Evolutionary conservation across 2,888 invertebrate species (phyloP).

Genomic region (Cheilosia vulpina): DNA sequence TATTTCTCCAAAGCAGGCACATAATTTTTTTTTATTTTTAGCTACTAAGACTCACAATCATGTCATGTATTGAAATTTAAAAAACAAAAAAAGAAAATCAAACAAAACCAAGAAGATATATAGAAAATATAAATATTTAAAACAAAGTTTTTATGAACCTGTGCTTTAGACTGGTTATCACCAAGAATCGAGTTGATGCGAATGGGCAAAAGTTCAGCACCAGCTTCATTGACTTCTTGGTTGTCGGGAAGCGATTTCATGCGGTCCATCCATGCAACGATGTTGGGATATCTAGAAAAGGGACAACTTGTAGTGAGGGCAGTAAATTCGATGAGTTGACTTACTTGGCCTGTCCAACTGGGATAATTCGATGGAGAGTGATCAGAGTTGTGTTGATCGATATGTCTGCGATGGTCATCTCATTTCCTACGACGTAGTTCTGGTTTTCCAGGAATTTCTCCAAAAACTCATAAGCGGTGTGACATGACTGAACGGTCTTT

Average conservation of each 20-base stretch:
- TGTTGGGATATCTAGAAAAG: constrained; percentile 78
- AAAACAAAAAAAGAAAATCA: constrained; percentile 21
- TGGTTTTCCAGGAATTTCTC: constrained; percentile 81
- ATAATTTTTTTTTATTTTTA: constrained; percentile 51
- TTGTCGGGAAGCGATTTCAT: constrained; percentile 80
- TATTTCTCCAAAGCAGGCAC: constrained; percentile 64
- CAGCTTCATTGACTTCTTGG: constrained; percentile 80
- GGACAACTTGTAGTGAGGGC: neutral
- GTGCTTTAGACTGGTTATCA: constrained; percentile 76
- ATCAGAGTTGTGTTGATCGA: constrained; percentile 83
- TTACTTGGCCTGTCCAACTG: constrained; percentile 78
- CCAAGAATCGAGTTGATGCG: constrained; percentile 79
- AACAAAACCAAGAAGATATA: constrained; percentile 25
- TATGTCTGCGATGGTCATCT: constrained; percentile 84
- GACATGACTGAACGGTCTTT: constrained; percentile 79
- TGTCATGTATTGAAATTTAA: constrained; percentile 60
- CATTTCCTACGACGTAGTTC: constrained; percentile 79
- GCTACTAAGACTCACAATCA: constrained; percentile 60
- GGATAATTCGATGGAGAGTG: constrained; percentile 81
- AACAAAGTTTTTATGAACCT: neutral
- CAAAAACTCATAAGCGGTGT: constrained; percentile 80
- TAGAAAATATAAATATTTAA: constrained; percentile 56
- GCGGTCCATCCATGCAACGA: constrained; percentile 79
- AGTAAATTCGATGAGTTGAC: neutral
- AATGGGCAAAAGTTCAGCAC: constrained; percentile 78